A percentile compares a stretch with the other conserved stretches of the same genome.
Evolutionary conservation across 1,140 invertebrate species (phyloP).

Genomic region (Drosophila saltans): DNA sequence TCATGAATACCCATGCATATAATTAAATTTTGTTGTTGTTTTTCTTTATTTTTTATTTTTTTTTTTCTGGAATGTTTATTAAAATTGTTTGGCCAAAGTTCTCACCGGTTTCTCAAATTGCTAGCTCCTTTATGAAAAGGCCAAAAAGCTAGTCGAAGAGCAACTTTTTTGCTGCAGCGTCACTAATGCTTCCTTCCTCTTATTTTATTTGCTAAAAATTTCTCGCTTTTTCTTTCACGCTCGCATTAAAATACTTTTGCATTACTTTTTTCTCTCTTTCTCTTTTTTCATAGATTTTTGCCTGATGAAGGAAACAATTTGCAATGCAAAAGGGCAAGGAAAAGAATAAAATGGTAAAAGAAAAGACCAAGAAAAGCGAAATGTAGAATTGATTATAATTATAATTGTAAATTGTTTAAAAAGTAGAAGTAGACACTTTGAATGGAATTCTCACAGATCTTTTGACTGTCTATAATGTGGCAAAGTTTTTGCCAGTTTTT

Average conservation of each 20-base stretch:
- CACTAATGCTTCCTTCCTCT: constrained; percentile 49
- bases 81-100: constrained; percentile 76
- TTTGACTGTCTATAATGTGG: not conserved
- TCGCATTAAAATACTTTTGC: constrained; percentile 72
- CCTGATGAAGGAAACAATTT: constrained; percentile 65
- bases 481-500: constrained; percentile 8
- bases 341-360: not conserved
- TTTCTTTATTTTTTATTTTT: constrained; percentile 29
- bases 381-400: constrained; percentile 76
- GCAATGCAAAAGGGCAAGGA: constrained; percentile 53
- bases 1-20: constrained; percentile 75
- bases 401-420: constrained; percentile 76
- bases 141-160: constrained; percentile 56
- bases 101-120: constrained; percentile 57
- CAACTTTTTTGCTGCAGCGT: constrained; percentile 66
- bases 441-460: constrained; percentile 34
- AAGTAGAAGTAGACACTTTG: constrained; percentile 33
- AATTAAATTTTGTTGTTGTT: constrained; percentile 68
- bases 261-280: constrained; percentile 43
- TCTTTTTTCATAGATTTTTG: constrained; percentile 2
- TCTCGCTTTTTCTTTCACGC: constrained; percentile 13
- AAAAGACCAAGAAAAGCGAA: constrained; percentile 25
- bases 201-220: constrained; percentile 3
- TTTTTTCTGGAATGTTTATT: constrained; percentile 64
- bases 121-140: constrained; percentile 50